phyloP scores from a whole-genome alignment of 1,140 invertebrate species.

The Habropoda laboriosa region DNA sequence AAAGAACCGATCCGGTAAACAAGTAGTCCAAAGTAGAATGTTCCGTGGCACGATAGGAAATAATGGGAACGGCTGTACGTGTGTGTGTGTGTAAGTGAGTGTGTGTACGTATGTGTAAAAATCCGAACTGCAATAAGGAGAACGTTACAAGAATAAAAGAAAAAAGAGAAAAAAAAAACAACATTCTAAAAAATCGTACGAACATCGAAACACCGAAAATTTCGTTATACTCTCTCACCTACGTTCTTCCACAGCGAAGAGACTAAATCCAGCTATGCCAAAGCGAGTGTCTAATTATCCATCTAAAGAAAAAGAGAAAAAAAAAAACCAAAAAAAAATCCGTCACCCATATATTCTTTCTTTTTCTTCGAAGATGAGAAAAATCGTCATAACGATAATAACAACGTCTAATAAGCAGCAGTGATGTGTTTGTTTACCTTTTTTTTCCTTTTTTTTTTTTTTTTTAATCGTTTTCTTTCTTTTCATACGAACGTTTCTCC shows the following conservation, averaged over 20 bases:
- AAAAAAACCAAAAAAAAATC: too few relatives aligned
- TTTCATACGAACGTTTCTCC: conserved; percentile 4
- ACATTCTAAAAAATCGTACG: conserved; percentile 3
- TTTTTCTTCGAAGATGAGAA: conserved; percentile 48
- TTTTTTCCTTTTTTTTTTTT: too few relatives aligned
- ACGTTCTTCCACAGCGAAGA: conserved; percentile 21
- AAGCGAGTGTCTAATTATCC: conserved; percentile 22
- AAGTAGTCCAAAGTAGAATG: conserved; percentile 15
- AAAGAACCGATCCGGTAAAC: conserved; percentile 18
- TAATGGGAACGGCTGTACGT: conserved; percentile 3
- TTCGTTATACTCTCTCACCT: too few relatives aligned
- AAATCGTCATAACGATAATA: conserved; percentile 45
- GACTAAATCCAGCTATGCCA: conserved; percentile 20
- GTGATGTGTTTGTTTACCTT: conserved; percentile 60
- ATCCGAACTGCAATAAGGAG: too few relatives aligned
- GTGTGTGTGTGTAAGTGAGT: too few relatives aligned
- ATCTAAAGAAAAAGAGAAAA: too few relatives aligned
- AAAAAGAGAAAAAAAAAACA: not conserved
- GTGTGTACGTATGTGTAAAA: too few relatives aligned
- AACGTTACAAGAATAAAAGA: too few relatives aligned
- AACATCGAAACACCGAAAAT: conserved; percentile 51
- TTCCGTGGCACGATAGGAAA: conserved; percentile 6
- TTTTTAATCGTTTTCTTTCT: too few relatives aligned
- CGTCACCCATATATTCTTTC: conserved; percentile 46
- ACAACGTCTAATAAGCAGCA: conserved; percentile 53